Evolutionary conservation across 1,140 invertebrate species (phyloP), one percentile per base, ranked within the genome.

Genomic region (Centruroides sculpturatus): DNA sequence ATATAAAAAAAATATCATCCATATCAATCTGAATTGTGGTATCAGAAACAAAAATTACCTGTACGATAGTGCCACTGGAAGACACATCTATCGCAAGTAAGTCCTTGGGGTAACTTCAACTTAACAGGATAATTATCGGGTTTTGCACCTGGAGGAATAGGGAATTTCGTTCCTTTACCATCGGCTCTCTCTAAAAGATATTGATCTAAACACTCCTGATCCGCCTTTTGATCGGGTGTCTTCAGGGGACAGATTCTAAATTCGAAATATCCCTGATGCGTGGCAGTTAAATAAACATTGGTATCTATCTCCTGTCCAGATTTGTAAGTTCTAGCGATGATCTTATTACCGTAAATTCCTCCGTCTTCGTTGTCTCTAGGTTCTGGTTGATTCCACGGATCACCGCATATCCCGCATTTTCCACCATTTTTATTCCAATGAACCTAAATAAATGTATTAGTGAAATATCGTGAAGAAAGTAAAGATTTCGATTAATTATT

Each of bases 371-470:
- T 88, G 0, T 82, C 75, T 35, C 88, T 79, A 4, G 87, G 87
- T 77, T 72, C 70, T 55, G 77, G 72, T 3, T 76, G 66, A 68
- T 90, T 85, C 83, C 84, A 92, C 0, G 87, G 76, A 72, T 93
- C 89, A 7, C 89, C 89, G 69, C 89, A 92, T 41, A 91, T 82
- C 4, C 90, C 89, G 70, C 90, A 93, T 71, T 89, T 89, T 0
- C 89, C 86, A 0, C 76, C 81, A 68, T 83, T 83, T 64, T 57
- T 41, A 11, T 62, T 47, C 61, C 60, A 61, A 9, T 67, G 66
- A 36, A 60, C 35, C 66, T 66, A 36, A 5, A 1, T 11, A n/a
- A 49, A 53, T 12, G 11, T 8, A 1, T 41, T 6, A 5, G 8
- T 41, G 41, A 41, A 41, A 41, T 8, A 41, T 41, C 41, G 8